These are phyloP conservation scores for Morone saxatilis DNA, from an alignment of 2,113 vertebrate species.

Conservation along the genomic window DNA sequence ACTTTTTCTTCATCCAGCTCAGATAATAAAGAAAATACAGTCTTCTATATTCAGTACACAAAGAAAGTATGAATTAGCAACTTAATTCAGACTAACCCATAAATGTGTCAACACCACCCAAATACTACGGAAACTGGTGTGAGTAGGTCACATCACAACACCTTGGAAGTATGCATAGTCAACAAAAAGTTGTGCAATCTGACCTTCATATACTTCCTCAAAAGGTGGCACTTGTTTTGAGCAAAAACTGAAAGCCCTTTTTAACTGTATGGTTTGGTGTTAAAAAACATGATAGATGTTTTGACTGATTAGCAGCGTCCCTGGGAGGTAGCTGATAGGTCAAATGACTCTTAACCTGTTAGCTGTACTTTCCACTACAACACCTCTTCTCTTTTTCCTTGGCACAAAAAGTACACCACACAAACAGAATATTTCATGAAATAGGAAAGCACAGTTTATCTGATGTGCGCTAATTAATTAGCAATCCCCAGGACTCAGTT, in stretches of 20 bases:
- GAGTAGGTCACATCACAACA: constrained; percentile 25
- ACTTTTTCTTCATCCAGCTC: not conserved
- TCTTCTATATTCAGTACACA: not conserved
- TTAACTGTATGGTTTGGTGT: not conserved
- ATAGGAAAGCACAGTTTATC: constrained; percentile 51
- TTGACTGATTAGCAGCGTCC: constrained; percentile 29
- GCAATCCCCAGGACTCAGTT: constrained; percentile 19
- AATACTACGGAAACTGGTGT: not conserved
- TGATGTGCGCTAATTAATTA: constrained; percentile 62
- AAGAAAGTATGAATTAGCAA: not conserved
- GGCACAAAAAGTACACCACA: not conserved
- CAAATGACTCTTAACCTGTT: constrained; percentile 45
- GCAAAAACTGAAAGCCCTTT: not conserved
- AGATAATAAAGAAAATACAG: not conserved
- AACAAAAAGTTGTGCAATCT: constrained; percentile 12
- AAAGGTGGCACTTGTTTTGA: constrained; percentile 9
- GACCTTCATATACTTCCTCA: constrained; percentile 20
- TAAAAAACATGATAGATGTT: constrained; percentile 8
- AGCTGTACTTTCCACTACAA: constrained; percentile 54
- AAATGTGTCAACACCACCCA: not conserved
- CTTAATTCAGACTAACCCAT: not conserved
- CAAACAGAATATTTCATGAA: constrained; percentile 41
- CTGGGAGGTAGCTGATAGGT: constrained; percentile 17
- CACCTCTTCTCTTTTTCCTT: constrained; percentile 34
- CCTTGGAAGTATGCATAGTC: not conserved